Conservation (phyloP, 2,797 vertebrate species). For the Manis crassicaudata region DNA sequence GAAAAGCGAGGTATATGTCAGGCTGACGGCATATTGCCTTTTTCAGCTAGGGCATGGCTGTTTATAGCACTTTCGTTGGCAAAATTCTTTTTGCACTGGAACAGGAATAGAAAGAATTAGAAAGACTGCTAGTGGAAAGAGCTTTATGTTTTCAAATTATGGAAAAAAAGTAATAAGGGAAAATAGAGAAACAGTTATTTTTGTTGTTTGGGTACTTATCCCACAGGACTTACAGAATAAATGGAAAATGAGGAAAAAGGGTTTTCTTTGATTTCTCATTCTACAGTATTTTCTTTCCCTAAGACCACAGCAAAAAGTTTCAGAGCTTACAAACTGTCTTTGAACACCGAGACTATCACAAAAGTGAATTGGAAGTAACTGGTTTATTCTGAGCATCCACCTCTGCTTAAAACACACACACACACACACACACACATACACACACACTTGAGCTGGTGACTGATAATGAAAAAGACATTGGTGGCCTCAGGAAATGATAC, state of each 20-base stretch:
- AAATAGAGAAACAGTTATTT: conserved; percentile 56
- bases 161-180: conserved; percentile 55
- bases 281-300: not conserved
- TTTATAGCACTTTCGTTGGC: conserved; percentile 90
- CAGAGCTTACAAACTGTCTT: not conserved
- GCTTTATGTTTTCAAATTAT: conserved; percentile 78
- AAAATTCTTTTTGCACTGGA: conserved; percentile 83
- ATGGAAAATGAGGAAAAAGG: not conserved
- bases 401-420: not conserved
- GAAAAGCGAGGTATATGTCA: conserved; percentile 95
- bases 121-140: conserved; percentile 81
- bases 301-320: conserved; percentile 1
- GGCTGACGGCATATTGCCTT: conserved; percentile 91
- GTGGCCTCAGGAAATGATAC: conserved; percentile 3
- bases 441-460: not conserved
- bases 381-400: not conserved
- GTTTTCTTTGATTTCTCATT: not conserved
- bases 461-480: conserved; percentile 11
- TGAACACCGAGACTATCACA: not conserved
- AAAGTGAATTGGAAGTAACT: not conserved
- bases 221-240: not conserved
- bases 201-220: conserved; percentile 27
- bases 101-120: conserved; percentile 87
- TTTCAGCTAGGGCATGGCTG: conserved; percentile 88
- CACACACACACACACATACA: no score